Percentiles rank a stretch among this genome's conserved stretches.
These are phyloP conservation scores for Hemibagrus wyckioides DNA, from an alignment of 2,113 vertebrate genomes.

Conservation along the genomic window DNA sequence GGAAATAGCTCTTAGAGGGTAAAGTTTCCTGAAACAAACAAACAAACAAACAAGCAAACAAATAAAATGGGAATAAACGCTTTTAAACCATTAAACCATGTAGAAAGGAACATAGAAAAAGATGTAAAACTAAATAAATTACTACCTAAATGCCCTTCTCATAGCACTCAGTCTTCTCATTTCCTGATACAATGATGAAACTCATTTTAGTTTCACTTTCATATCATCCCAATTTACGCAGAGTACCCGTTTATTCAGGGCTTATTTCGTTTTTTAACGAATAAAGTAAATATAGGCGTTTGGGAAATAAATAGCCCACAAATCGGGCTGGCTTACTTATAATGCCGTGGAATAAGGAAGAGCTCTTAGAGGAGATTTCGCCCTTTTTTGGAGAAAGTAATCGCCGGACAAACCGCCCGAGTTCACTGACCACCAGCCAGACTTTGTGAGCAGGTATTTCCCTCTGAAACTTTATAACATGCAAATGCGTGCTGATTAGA, in stretches of 20 bases:
- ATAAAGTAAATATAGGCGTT: not conserved
- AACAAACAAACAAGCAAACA: not conserved
- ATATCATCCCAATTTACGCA: not conserved
- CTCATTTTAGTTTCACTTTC: constrained; percentile 22
- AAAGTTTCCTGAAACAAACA: not conserved
- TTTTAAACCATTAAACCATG: not conserved
- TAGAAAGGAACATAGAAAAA: not conserved
- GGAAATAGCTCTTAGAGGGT: not conserved
- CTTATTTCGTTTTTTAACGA: not conserved
- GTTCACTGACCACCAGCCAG: too few species aligned
- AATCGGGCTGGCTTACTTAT: rapidly evolving
- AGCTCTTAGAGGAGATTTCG: too few species aligned
- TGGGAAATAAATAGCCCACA: not conserved
- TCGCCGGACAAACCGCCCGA: not conserved
- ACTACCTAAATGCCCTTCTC: not conserved
- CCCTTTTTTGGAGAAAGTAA: not conserved
- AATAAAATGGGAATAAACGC: not conserved
- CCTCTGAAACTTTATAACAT: not conserved
- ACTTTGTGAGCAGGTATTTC: constrained; percentile 10
- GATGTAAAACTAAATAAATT: not conserved
- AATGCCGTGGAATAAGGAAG: constrained; percentile 1
- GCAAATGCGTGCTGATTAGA: not conserved
- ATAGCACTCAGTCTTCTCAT: not conserved
- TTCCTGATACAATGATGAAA: not conserved
- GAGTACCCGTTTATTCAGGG: too few species aligned